phyloP scores from a whole-genome alignment of 2,113 vertebrate species.

The Aepyceros melampus region DNA sequence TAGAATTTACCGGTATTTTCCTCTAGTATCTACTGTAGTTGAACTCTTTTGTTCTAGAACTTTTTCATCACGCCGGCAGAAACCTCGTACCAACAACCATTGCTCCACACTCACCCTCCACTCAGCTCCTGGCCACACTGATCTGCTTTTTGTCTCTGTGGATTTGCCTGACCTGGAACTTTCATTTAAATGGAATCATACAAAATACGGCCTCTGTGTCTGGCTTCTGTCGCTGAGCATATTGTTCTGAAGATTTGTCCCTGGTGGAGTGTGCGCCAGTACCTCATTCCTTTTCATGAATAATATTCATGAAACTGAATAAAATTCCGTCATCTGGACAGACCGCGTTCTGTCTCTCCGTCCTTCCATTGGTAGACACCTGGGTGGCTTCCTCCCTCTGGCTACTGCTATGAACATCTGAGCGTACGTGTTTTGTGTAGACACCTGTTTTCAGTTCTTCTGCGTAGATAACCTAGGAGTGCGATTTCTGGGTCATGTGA shows the following conservation, averaged over 20 bases:
- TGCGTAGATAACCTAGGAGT: background rate
- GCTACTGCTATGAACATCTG: accelerated
- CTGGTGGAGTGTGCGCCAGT: accelerated
- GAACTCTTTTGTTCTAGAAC: background rate
- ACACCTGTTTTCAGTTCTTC: background rate
- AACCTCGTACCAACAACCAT: background rate
- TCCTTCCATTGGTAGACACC: accelerated
- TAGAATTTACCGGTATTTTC: background rate
- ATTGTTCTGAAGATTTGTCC: background rate
- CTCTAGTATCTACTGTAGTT: background rate
- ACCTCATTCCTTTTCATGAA: background rate
- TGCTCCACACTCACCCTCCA: background rate
- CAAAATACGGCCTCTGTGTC: accelerated
- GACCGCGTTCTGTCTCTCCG: accelerated
- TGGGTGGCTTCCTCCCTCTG: background rate
- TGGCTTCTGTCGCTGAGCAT: background rate
- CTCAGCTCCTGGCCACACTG: background rate
- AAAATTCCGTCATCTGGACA: accelerated
- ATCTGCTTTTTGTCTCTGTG: background rate
- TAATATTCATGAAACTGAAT: background rate
- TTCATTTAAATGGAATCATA: background rate
- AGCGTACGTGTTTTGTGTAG: accelerated
- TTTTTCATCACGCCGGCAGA: background rate
- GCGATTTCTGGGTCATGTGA: background rate
- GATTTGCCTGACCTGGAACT: background rate